phyloP scores from a whole-genome alignment of 2,113 vertebrate species.

The Tyrannus savana region DNA sequence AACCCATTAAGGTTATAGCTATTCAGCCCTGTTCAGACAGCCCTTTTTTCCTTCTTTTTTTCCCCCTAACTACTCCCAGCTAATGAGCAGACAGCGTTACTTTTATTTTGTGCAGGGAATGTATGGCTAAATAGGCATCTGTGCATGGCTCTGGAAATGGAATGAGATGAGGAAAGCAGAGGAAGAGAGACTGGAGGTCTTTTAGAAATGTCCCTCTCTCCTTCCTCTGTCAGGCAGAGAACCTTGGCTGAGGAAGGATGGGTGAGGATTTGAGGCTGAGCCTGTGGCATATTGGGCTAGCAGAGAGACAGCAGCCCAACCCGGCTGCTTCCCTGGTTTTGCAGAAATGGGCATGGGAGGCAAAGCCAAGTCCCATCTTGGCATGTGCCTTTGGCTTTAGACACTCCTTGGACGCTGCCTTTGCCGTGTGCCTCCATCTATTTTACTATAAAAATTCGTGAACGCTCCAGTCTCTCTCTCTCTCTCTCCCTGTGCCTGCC shows the following conservation, averaged over 20 bases:
- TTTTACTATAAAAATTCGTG: slow-evolving; percentile 12
- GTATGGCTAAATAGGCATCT: neutral
- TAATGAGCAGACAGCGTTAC: slow-evolving; percentile 48
- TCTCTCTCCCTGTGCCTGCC: neutral
- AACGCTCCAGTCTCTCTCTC: neutral
- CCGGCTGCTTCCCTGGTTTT: neutral
- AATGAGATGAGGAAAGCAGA: neutral
- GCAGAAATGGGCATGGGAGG: neutral
- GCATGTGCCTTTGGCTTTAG: neutral
- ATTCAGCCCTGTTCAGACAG: slow-evolving; percentile 53
- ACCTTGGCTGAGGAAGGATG: neutral
- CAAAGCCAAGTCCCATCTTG: neutral
- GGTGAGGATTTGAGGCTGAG: neutral
- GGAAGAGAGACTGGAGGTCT: neutral
- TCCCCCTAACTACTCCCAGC: neutral
- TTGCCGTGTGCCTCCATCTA: slow-evolving; percentile 8
- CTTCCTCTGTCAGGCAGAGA: neutral
- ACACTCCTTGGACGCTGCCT: neutral
- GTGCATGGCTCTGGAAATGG: neutral
- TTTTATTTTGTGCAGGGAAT: slow-evolving; percentile 34
- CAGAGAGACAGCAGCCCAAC: neutral
- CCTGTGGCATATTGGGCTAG: accelerated
- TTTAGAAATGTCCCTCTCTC: neutral
- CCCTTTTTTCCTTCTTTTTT: slow-evolving; percentile 10
- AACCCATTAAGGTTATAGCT: slow-evolving; percentile 69